phyloP scores from a whole-genome alignment of 2,113 vertebrate genomes.

The Forbesichthys agassizii region DNA sequence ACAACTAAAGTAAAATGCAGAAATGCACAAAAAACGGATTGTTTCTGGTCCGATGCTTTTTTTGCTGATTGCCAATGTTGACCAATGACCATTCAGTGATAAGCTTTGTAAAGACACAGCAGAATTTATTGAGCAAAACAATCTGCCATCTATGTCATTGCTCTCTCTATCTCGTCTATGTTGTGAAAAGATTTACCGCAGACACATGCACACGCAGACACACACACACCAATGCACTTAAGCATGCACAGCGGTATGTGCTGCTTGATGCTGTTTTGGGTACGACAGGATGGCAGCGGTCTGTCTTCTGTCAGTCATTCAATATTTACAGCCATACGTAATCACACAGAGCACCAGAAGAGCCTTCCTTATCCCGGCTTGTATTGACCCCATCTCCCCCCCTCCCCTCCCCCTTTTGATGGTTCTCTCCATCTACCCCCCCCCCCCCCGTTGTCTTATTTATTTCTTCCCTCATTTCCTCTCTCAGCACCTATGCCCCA shows the following conservation, averaged over 20 bases:
- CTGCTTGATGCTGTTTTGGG: neutral
- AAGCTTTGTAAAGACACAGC: neutral
- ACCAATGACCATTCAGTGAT: neutral
- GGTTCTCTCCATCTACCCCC: conserved; percentile 3
- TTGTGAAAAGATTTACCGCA: neutral
- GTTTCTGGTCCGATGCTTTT: no score
- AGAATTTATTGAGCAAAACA: neutral
- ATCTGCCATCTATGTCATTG: neutral
- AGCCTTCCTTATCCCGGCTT: conserved; percentile 24
- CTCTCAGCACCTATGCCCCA: conserved; percentile 89
- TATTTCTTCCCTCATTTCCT: conserved; percentile 16
- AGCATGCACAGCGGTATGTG: neutral
- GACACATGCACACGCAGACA: conserved; percentile 1
- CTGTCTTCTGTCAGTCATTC: conserved; percentile 45
- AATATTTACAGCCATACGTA: conserved; percentile 32
- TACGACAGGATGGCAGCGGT: conserved; percentile 1
- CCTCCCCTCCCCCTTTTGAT: conserved; percentile 16
- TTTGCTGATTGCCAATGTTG: no score
- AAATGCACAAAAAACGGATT: no score
- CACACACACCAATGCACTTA: neutral
- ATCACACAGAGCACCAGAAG: conserved; percentile 42
- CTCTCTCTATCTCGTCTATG: no score
- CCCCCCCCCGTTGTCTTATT: conserved; percentile 11
- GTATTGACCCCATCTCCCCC: conserved; percentile 6
- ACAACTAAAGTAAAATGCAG: no score